A percentile compares a stretch with the other conserved stretches of the same genome.
Evolutionary conservation across 2,888 invertebrate genomes (phyloP).

Genomic region (Lasioglossum figueresi): DNA sequence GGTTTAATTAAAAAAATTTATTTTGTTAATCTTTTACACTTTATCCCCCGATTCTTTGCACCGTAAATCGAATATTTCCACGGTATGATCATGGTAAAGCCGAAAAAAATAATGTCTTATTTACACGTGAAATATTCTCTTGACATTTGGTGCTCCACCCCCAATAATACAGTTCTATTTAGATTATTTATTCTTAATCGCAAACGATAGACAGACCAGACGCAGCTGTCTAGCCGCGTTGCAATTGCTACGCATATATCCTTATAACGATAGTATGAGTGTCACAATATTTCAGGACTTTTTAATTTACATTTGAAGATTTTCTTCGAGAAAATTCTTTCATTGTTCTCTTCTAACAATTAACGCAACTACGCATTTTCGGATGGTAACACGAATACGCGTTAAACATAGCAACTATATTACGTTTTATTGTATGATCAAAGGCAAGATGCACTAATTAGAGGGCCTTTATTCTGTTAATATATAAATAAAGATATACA

Average conservation of each 20-base stretch:
- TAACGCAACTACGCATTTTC: conserved; percentile 33
- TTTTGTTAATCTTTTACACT: conserved; percentile 55
- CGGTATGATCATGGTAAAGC: background rate
- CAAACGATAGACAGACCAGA: conserved; percentile 60
- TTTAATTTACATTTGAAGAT: conserved; percentile 18
- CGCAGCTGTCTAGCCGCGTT: conserved; percentile 10
- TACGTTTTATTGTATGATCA: conserved; percentile 41
- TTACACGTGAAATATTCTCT: conserved; percentile 1
- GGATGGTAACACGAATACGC: conserved; percentile 30
- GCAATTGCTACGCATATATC: conserved; percentile 16
- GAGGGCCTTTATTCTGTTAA: conserved; percentile 57
- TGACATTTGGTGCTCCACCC: background rate
- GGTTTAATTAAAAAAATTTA: conserved; percentile 43
- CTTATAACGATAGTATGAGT: conserved; percentile 21
- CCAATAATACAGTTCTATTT: background rate
- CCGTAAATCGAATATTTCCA: conserved; percentile 21
- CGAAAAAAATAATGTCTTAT: background rate
- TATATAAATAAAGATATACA: conserved; percentile 48
- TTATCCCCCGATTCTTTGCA: conserved; percentile 20
- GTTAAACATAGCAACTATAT: conserved; percentile 22
- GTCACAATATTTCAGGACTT: conserved; percentile 4
- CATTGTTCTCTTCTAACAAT: conserved; percentile 31
- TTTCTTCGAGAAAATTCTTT: conserved; percentile 18
- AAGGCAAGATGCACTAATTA: conserved; percentile 34
- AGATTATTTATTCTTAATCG: conserved; percentile 23